These are phyloP conservation scores for Hypocryptadius cinnamomeus DNA, from an alignment of 2,113 vertebrate species.

Conservation along the genomic window DNA sequence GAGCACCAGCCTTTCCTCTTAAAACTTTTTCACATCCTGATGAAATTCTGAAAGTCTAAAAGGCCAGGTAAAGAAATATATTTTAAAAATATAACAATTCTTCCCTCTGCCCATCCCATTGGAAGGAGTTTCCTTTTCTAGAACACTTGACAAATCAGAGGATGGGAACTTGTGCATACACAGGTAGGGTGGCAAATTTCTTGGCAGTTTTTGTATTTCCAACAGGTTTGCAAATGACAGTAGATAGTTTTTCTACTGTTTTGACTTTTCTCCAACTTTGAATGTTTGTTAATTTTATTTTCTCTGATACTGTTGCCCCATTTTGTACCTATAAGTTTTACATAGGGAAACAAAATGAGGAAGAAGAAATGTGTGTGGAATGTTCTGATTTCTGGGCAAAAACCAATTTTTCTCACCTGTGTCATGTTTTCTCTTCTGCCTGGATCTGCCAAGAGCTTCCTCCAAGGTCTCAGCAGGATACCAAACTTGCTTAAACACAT, in stretches of 20 bases:
- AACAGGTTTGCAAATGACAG: not conserved
- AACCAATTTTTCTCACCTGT: not conserved
- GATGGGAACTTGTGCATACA: not conserved
- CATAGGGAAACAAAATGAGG: not conserved
- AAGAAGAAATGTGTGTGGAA: not conserved
- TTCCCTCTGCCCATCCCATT: not conserved
- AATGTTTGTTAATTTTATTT: not conserved
- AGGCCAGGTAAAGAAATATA: not conserved
- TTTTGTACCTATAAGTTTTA: not conserved
- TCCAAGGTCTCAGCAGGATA: slow-evolving; percentile 2
- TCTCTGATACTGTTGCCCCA: not conserved
- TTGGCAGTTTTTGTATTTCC: not conserved
- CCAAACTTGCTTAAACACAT: not conserved
- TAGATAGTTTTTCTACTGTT: not conserved
- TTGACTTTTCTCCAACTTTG: not conserved
- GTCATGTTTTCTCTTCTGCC: slow-evolving; percentile 5
- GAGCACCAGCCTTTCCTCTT: not conserved
- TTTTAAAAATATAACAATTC: not conserved
- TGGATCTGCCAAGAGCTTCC: not conserved
- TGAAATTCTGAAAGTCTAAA: not conserved
- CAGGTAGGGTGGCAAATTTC: not conserved
- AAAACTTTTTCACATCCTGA: not conserved
- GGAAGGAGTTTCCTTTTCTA: not conserved
- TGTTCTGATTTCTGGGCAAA: not conserved
- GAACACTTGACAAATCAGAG: not conserved